Conservation (phyloP, 2,888 invertebrate species). For the Trachelus stipa region DNA sequence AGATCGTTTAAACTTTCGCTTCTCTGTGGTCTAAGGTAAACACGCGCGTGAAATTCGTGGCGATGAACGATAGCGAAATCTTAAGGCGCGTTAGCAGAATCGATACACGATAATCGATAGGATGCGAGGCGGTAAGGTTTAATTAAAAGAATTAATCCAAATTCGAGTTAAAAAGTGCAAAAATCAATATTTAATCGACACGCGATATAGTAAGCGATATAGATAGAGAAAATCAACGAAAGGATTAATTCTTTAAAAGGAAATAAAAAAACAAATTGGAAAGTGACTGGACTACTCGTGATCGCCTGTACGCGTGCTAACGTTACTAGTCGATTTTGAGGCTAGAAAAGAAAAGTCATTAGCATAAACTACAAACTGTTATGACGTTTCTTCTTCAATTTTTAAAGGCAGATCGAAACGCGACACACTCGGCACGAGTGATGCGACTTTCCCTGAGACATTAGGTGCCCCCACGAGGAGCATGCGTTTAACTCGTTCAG, state of each 20-base stretch:
- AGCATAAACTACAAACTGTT: neutral
- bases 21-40: neutral
- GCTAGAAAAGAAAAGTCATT: neutral
- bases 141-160: neutral
- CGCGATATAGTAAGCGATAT: neutral
- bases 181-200: neutral
- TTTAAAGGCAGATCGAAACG: neutral
- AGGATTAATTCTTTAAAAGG: neutral
- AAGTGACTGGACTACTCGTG: neutral
- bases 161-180: neutral
- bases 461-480: neutral
- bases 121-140: neutral
- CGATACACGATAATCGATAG: neutral
- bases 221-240: neutral
- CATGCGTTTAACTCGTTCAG: neutral
- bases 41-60: neutral
- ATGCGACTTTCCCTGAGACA: neutral
- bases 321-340: neutral
- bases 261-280: neutral
- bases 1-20: neutral
- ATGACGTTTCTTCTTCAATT: neutral
- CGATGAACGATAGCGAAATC: neutral
- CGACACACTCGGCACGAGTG: neutral
- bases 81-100: neutral
- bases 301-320: neutral